A percentile compares a stretch with the other conserved stretches of the same genome.
Conservation (phyloP, 2,797 vertebrate species). For the Oreochromis mossambicus region DNA sequence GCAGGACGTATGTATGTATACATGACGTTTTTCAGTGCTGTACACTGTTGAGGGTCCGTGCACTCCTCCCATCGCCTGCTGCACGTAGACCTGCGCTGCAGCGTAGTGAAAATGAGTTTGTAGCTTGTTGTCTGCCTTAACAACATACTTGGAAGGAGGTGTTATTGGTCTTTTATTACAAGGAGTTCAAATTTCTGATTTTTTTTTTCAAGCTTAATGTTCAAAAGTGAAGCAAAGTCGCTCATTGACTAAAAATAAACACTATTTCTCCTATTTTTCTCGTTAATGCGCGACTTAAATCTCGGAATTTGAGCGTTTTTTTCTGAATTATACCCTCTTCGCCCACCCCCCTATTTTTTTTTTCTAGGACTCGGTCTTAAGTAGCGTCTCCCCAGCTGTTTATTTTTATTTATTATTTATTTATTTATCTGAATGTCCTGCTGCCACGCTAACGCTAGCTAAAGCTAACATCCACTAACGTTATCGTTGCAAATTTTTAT, state of each 20-base stretch:
- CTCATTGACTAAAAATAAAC: not conserved
- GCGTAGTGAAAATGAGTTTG: not conserved
- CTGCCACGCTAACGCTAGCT: conserved; percentile 46
- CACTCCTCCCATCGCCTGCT: not conserved
- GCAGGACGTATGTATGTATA: not conserved
- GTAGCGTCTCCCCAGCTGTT: not conserved
- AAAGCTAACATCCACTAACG: conserved; percentile 16
- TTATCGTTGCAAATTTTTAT: conserved; percentile 34
- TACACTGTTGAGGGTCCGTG: not conserved
- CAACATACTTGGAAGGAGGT: not conserved
- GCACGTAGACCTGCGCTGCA: not conserved
- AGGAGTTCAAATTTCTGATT: not conserved
- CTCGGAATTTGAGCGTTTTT: not conserved
- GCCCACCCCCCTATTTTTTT: not conserved
- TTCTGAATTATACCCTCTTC: not conserved
- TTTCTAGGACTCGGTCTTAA: not conserved
- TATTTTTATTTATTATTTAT: not conserved
- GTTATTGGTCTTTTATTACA: not conserved
- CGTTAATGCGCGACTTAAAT: not conserved
- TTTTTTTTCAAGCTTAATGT: not conserved
- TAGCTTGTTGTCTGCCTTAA: not conserved
- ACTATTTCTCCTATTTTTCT: not conserved
- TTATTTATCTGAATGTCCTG: conserved; percentile 2
- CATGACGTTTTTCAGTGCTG: not conserved
- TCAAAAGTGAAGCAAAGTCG: not conserved